Evolutionary conservation across 1,140 invertebrate species (phyloP), one percentile per base, ranked within the genome.

Genomic region (Cyphomyrmex costatus): DNA sequence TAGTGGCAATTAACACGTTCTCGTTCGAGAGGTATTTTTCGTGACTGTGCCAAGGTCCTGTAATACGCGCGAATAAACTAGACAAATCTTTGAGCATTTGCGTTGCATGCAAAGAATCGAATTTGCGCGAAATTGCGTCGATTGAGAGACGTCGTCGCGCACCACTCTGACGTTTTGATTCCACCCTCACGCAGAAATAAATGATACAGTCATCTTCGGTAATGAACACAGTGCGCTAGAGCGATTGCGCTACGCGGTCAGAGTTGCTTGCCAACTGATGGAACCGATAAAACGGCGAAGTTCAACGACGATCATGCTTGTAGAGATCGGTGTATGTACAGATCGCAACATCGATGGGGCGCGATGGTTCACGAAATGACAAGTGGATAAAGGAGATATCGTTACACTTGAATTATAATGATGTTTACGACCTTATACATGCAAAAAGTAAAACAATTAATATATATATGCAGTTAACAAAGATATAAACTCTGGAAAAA

Each of bases 1-100:
- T 70, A 87, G 49, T 24, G 21, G 42, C 80, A 85, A 80, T 91
- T 91, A 91, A 76, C 90, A 89, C 88, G 4, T 49, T 51, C 36
- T 49, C 65, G 83, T 82, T 73, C 46, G 71, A 46, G 46, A 68
- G 46, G 53, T 68, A 58, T 73, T 76, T 53, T 49, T 53, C 60
- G 74, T 86, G 51, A 68, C 24, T 33, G 27, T 16, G 71, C 79
- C 83, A 65, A 63, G 36, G 83, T 12, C 24, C 16, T 46, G 56
- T 24, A 74, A 82, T 60, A 71, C 21, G 33, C 66, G 78, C 53
- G 51, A 58, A 71, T 58, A 14, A 83, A 74, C 24, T 46, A 46
- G 53, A 14, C 33, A 74, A 83, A 74, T 83, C 30, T 70, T 53
- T 10, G 61, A 33, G 4, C 36, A 24, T 53, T 19, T 3, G 2